Conservation (phyloP, 1,140 invertebrate genomes). For the Adelges cooleyi region DNA sequence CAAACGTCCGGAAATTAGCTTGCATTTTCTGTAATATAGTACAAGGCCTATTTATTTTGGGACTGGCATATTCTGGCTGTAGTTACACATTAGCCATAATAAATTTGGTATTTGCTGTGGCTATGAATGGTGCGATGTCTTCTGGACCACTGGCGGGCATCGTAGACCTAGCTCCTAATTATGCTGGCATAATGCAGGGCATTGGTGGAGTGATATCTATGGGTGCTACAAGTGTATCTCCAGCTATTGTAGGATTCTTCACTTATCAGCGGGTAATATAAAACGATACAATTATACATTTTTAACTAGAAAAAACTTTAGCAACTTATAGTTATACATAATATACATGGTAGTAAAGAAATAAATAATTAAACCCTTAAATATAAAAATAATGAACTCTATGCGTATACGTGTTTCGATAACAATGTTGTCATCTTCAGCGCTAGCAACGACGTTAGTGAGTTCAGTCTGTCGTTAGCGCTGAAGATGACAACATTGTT, state of each 20-base stretch:
- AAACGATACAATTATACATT: neutral
- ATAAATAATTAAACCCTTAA: no score
- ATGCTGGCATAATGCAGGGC: constrained; percentile 49
- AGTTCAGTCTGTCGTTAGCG: no score
- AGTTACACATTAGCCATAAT: constrained; percentile 46
- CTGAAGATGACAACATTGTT: no score
- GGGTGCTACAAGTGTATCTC: constrained; percentile 46
- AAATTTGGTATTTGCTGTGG: constrained; percentile 48
- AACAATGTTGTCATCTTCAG: no score
- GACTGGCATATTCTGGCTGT: constrained; percentile 50
- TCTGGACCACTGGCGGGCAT: constrained; percentile 50
- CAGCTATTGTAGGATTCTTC: constrained; percentile 46
- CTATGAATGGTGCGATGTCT: constrained; percentile 51
- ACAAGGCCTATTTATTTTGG: constrained; percentile 47
- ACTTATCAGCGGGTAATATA: constrained; percentile 46
- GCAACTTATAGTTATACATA: no score
- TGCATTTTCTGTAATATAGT: constrained; percentile 37
- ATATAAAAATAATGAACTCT: no score
- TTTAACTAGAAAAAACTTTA: no score
- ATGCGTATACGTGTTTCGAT: no score
- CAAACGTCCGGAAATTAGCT: constrained; percentile 27
- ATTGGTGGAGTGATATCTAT: constrained; percentile 45
- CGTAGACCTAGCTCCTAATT: constrained; percentile 57
- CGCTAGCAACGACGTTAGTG: no score
- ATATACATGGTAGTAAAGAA: no score